Conservation (phyloP, 2,888 invertebrate genomes). For the Phaedon cochleariae region DNA sequence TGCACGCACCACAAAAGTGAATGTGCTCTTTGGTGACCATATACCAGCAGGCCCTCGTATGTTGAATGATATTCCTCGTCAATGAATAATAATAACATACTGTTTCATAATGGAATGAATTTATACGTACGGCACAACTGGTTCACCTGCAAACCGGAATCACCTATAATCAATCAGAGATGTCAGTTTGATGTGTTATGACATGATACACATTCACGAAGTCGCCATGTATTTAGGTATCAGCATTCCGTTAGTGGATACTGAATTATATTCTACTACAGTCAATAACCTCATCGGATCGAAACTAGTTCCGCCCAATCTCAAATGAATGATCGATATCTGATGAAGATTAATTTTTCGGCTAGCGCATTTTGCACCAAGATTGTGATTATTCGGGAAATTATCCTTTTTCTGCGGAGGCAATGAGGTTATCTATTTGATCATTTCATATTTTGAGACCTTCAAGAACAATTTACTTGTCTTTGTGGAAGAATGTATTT, state of each 20-base stretch:
- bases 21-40: too few species aligned
- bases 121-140: constrained; percentile 24
- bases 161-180: constrained; percentile 30
- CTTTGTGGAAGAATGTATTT: too few species aligned
- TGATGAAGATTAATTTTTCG: neutral
- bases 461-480: too few species aligned
- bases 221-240: constrained; percentile 13
- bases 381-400: too few species aligned
- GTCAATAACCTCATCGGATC: constrained; percentile 11
- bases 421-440: too few species aligned
- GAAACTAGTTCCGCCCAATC: constrained; percentile 16
- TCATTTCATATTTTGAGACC: too few species aligned
- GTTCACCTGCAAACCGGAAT: constrained; percentile 34
- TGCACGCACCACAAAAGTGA: too few species aligned
- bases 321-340: neutral
- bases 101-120: constrained; percentile 4
- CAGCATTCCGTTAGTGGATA: constrained; percentile 23
- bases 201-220: constrained; percentile 27
- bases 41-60: neutral
- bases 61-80: neutral
- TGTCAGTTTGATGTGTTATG: constrained; percentile 35
- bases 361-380: neutral
- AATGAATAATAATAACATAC: neutral
- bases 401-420: too few species aligned
- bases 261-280: constrained; percentile 11